Base-by-base conservation (phyloP, 1,140 invertebrate species). In the Drosophila oshimai region DNA sequence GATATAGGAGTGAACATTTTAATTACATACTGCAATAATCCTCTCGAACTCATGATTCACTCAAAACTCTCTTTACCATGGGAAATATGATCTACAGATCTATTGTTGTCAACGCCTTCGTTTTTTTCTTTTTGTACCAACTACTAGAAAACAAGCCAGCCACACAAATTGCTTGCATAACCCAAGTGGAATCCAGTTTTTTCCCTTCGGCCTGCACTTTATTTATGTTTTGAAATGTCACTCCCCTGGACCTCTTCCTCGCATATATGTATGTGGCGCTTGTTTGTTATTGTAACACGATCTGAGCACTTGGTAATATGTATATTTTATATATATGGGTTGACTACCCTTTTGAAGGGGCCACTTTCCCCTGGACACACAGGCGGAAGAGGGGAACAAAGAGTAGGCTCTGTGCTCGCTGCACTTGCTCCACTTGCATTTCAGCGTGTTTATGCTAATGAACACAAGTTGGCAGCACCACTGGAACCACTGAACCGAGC, bases 401-500 rank as follows among this genome's bases (percentile, higher is more conserved):
- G 80, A 15, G 22, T 34, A 12, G 17, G 26, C 75, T 58, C 84
- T 84, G 75, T 86, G 51, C 9, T 24, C 20, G 29, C 42, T 75
- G 67, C 78, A 81, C 73, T 84, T 86, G 80, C 80, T 86, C 80
- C 68, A 86, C 75, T 80, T 83, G 79, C 57, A 45, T 73, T 80
- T 86, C 80, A 86, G 67, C 80, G 71, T 60, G 75, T 73, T 75
- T 75, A 86, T 86, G 80, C 80, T 84, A 84, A 84, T 84, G 84
- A 78, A 46, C 42, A 42, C 80, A 79, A 58, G 79, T 84, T 86
- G 80, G 80, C 80, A 86, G 70, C 79, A 57, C 74, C 50, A 51
- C 4, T 41, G 13, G 26, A 42, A 47, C 46, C 17, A 44, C 28
- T 36, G 31, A 29, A 29, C 26, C n/a, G 1, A n/a, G n/a, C 46